Conservation (phyloP, 2,113 vertebrate genomes). For the Bucco capensis region DNA sequence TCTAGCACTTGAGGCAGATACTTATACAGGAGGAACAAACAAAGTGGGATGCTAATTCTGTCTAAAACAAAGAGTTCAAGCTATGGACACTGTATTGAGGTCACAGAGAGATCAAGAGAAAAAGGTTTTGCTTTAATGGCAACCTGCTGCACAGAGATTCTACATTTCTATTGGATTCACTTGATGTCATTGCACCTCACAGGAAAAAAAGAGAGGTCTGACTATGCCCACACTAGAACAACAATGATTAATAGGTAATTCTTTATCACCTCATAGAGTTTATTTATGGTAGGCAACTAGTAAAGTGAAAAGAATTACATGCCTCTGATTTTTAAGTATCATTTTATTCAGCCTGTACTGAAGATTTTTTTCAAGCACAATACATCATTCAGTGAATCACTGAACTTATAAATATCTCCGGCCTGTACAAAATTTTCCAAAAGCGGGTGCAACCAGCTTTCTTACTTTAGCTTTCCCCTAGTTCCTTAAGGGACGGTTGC, state of each 20-base stretch:
- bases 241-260: neutral
- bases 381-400: neutral
- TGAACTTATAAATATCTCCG: neutral
- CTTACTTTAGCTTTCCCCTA: neutral
- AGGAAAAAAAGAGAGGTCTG: neutral
- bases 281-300: neutral
- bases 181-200: neutral
- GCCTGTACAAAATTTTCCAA: neutral
- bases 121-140: neutral
- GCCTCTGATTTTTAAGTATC: neutral
- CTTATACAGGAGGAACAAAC: neutral
- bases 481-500: neutral
- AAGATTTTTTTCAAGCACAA: neutral
- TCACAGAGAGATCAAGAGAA: neutral
- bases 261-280: neutral
- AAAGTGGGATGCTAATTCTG: neutral
- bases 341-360: neutral
- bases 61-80: neutral
- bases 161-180: neutral
- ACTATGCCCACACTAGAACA: neutral
- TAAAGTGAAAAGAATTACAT: neutral
- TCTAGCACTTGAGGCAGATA: neutral
- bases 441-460: neutral
- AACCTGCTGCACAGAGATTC: neutral
- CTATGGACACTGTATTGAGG: neutral